Percentiles rank a stretch among this genome's conserved stretches.
Evolutionary conservation across 2,797 vertebrate genomes (phyloP).

Genomic region (Pipistrellus nathusii): DNA sequence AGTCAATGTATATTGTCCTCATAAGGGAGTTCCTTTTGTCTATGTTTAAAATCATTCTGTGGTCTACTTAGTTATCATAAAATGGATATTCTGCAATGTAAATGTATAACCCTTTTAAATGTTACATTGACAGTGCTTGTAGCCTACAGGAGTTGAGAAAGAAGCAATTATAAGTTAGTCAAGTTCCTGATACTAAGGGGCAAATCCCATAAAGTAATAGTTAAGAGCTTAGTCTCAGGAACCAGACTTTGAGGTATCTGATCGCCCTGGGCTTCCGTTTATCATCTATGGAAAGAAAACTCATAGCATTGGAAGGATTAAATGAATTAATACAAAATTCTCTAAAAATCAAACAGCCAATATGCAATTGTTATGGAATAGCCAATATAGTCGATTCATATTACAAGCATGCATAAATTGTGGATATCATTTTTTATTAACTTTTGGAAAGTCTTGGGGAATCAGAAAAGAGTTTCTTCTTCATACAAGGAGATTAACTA

Average conservation of each 20-base stretch:
- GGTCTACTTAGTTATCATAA: slow-evolving; percentile 10
- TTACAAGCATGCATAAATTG: not conserved
- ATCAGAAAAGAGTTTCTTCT: slow-evolving; percentile 36
- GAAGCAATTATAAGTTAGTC: not conserved
- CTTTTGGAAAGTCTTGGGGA: not conserved
- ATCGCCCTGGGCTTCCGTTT: not conserved
- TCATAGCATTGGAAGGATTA: not conserved
- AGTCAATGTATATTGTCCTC: not conserved
- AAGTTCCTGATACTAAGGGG: not conserved
- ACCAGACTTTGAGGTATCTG: not conserved
- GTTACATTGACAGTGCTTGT: not conserved
- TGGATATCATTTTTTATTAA: not conserved
- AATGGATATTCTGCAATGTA: not conserved
- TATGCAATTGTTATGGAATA: not conserved
- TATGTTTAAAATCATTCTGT: not conserved
- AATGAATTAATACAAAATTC: not conserved
- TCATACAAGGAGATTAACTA: slow-evolving; percentile 43
- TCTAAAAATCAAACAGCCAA: not conserved
- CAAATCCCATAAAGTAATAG: not conserved
- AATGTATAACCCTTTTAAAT: not conserved
- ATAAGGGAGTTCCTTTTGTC: slow-evolving; percentile 38
- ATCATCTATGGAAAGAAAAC: not conserved
- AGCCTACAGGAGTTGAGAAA: not conserved
- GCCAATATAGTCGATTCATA: not conserved
- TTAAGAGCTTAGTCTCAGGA: not conserved